Evolutionary conservation across 2,797 vertebrate genomes (phyloP).

Genomic region (Avahi laniger): DNA sequence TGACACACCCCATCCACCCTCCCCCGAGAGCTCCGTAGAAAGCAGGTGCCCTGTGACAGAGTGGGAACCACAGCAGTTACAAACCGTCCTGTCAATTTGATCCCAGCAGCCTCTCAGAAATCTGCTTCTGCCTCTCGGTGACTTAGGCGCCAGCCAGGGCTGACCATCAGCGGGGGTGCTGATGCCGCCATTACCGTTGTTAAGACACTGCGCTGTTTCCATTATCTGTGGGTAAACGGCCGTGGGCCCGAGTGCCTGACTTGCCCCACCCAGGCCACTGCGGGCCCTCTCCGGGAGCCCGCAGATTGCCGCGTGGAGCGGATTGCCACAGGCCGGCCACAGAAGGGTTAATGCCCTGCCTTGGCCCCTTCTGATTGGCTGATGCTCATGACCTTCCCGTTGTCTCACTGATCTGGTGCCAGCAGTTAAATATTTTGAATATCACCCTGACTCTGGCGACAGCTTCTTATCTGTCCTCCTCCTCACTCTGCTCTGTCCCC

Average conservation of each 20-base stretch:
- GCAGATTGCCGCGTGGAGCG: background rate
- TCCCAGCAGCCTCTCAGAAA: background rate
- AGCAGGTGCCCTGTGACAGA: background rate
- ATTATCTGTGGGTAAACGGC: background rate
- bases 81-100: background rate
- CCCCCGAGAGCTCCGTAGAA: background rate
- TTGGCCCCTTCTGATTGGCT: background rate
- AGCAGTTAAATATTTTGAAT: background rate
- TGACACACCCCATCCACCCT: too few species aligned
- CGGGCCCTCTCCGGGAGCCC: background rate
- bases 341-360: background rate
- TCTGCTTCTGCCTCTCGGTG: background rate
- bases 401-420: background rate
- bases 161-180: background rate
- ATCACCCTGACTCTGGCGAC: too few species aligned
- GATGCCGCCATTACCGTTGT: accelerated
- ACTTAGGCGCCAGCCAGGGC: background rate
- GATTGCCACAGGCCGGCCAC: background rate
- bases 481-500: background rate
- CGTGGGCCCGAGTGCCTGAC: background rate
- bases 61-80: background rate
- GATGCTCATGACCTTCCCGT: background rate
- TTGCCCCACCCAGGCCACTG: background rate
- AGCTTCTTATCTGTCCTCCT: background rate
- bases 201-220: too few species aligned